These are phyloP conservation scores for Diadumene lineata DNA, from an alignment of 92 coral and sea anemone species.

Conservation along the genomic window DNA sequence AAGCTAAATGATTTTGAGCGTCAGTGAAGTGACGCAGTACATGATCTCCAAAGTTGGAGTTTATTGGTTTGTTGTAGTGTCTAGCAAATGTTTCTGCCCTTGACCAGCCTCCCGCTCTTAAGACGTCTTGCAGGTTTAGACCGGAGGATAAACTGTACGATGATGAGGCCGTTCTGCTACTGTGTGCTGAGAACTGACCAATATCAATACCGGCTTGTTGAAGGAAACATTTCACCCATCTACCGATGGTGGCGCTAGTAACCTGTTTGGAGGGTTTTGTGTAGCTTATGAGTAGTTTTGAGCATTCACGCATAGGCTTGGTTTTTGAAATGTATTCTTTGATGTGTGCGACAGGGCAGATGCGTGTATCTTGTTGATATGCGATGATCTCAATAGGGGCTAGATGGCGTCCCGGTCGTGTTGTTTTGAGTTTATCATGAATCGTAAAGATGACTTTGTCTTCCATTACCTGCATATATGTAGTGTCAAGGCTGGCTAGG, in stretches of 20 bases:
- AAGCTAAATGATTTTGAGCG: too few species aligned
- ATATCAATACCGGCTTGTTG: not conserved
- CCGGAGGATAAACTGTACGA: not conserved
- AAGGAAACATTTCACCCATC: not conserved
- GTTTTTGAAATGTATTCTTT: slow-evolving; percentile 25
- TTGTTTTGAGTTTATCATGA: slow-evolving; percentile 51
- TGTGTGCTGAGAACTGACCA: not conserved
- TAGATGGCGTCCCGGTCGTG: slow-evolving; percentile 54
- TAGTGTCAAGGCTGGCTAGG: slow-evolving; percentile 41
- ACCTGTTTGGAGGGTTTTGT: slow-evolving; percentile 16
- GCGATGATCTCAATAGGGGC: slow-evolving; percentile 40
- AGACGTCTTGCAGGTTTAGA: slow-evolving; percentile 27
- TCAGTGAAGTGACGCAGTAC: too few species aligned
- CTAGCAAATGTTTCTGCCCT: slow-evolving; percentile 25
- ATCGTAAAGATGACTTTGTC: slow-evolving; percentile 38
- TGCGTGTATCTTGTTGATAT: slow-evolving; percentile 18
- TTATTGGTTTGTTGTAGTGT: slow-evolving; percentile 28
- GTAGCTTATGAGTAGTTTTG: not conserved
- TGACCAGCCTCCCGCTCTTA: slow-evolving; percentile 43
- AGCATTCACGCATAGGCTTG: not conserved
- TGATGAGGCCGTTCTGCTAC: not conserved
- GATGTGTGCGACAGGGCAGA: slow-evolving; percentile 33
- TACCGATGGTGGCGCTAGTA: not conserved
- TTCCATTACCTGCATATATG: slow-evolving; percentile 45
- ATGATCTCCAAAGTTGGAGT: slow-evolving; percentile 3